phyloP scores from a whole-genome alignment of 2,797 vertebrate species.

The Euthynnus affinis region DNA sequence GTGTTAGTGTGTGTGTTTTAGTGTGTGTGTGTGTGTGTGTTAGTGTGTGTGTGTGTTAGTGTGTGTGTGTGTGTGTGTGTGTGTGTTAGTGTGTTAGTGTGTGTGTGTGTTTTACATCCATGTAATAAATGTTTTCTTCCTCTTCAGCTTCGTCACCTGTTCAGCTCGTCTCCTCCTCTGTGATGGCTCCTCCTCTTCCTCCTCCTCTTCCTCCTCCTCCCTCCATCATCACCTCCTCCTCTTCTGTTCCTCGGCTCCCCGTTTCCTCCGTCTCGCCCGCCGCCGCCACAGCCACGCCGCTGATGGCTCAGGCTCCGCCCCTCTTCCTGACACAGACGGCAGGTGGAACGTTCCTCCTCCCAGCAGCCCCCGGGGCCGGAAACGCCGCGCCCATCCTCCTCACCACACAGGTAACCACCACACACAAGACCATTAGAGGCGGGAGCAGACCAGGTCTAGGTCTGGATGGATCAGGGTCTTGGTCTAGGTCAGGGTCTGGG shows the following conservation, averaged over 20 bases:
- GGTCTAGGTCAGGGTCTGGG: too few relatives aligned
- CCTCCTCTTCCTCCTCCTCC: background rate
- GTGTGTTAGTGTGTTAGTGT: too few relatives aligned
- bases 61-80: too few relatives aligned
- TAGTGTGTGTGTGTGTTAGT: too few relatives aligned
- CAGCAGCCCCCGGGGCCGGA: constrained; percentile 33
- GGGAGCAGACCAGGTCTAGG: too few relatives aligned
- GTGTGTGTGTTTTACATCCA: too few relatives aligned
- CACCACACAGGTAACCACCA: constrained; percentile 78
- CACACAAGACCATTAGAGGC: too few relatives aligned
- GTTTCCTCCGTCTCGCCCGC: background rate
- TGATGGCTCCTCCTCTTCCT: background rate
- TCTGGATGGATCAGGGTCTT: too few relatives aligned
- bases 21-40: background rate
- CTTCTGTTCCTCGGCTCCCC: background rate
- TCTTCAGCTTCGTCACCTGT: constrained; percentile 28
- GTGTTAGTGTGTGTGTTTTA: too few relatives aligned
- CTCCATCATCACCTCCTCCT: background rate
- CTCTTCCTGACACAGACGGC: constrained; percentile 72
- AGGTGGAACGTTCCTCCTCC: constrained; percentile 67
- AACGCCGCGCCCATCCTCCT: constrained; percentile 55
- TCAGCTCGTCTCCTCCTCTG: constrained; percentile 15
- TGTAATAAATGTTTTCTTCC: background rate
- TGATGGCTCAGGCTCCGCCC: constrained; percentile 49
- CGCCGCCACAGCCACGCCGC: constrained; percentile 3